phyloP scores from a whole-genome alignment of 2,797 vertebrate genomes.

The Monodelphis domestica region DNA sequence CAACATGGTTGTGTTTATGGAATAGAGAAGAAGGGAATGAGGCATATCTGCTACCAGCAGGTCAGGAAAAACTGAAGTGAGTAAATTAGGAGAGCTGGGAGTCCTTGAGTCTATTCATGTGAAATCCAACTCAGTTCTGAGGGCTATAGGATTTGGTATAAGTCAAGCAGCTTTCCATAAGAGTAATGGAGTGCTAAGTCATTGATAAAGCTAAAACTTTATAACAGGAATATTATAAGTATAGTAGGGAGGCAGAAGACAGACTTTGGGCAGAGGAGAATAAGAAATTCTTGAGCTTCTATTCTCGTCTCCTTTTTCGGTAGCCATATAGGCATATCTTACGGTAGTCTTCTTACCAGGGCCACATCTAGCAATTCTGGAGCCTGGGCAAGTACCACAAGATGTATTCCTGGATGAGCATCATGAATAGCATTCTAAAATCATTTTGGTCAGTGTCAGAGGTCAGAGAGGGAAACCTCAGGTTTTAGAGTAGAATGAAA shows the following conservation, averaged over 20 bases:
- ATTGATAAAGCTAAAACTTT: conserved; percentile 14
- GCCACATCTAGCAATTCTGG: neutral
- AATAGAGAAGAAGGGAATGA: neutral
- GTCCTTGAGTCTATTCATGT: neutral
- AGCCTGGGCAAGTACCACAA: neutral
- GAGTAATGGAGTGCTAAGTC: neutral
- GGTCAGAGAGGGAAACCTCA: neutral
- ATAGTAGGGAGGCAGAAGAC: neutral
- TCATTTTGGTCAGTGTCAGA: neutral
- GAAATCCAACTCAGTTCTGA: neutral
- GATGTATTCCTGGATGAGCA: neutral
- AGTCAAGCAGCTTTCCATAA: neutral
- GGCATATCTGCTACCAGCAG: neutral
- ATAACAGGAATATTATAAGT: too few relatives aligned
- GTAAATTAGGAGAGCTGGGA: neutral
- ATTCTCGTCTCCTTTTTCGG: neutral
- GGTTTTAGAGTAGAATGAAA: neutral
- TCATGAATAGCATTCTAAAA: neutral
- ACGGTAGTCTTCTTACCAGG: neutral
- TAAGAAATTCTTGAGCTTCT: neutral
- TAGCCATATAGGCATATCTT: neutral
- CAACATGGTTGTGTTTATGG: too few relatives aligned
- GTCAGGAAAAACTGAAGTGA: neutral
- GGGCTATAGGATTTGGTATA: neutral
- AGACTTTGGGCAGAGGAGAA: neutral